Conservation (phyloP, 2,797 vertebrate genomes). For the Pelodytes ibericus region DNA sequence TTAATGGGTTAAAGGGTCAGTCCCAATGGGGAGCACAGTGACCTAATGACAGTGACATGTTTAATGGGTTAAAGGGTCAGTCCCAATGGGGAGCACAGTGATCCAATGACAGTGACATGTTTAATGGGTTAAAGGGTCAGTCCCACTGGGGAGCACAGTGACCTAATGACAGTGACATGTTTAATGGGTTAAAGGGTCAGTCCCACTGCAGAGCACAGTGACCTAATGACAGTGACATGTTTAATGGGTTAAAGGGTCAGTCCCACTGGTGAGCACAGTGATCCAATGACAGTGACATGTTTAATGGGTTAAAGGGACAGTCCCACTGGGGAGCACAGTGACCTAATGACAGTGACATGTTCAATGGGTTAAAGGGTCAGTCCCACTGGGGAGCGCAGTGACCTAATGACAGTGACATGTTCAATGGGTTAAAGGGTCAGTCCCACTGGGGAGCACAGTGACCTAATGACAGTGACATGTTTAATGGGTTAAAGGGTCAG, state of each 20-base stretch:
- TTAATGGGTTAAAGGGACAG: not conserved
- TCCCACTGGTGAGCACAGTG: not conserved
- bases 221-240: not conserved
- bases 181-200: conserved; percentile 1
- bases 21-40: not conserved
- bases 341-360: not conserved
- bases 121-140: not conserved
- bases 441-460: not conserved
- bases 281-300: not conserved
- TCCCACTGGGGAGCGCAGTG: not conserved
- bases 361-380: not conserved
- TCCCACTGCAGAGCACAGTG: not conserved
- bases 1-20: not conserved
- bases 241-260: not conserved
- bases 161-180: not conserved
- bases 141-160: not conserved
- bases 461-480: not conserved
- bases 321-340: not conserved
- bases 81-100: not conserved
- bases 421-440: not conserved
- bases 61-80: not conserved
- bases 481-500: not conserved
- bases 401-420: not conserved
- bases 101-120: not conserved
- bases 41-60: not conserved